phyloP scores from a whole-genome alignment of 2,113 vertebrate species.

The human region GRCh38 chr2:100949501-100950000 shows the following conservation, averaged over 20 bases:
- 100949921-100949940: neutral
- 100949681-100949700: neutral
- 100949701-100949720: neutral
- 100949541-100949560: neutral
- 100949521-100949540: slow-evolving; percentile 55
- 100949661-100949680: slow-evolving; percentile 9
- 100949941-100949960: neutral
- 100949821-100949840: neutral
- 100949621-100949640: neutral
- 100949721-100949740: neutral
- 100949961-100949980: neutral
- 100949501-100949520: slow-evolving; percentile 65
- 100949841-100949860: neutral
- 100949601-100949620: neutral
- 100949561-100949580: neutral
- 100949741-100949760: neutral
- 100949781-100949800: neutral
- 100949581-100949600: neutral
- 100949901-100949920: neutral
- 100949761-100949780: slow-evolving; percentile 4
- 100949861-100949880: neutral
- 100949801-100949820: neutral
- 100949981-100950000: neutral
- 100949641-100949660: neutral
- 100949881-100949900: neutral